Base-by-base conservation (phyloP, 2,797 vertebrate species). In the Cheracebus regulus region DNA sequence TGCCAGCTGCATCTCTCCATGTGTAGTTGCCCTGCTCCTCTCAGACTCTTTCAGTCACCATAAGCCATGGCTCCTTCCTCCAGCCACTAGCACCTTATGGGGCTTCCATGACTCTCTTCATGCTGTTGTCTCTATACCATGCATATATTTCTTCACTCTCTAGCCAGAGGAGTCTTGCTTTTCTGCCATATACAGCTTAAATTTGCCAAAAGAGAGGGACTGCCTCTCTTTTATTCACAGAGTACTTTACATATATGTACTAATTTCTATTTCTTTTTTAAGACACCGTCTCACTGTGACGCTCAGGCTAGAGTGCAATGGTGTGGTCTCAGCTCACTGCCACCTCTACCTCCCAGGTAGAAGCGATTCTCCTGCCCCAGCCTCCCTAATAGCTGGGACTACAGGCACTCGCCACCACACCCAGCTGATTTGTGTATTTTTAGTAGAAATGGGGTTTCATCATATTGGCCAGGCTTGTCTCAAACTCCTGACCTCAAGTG, bases 341-440 rank as follows among this genome's bases (percentile, higher is more conserved):
- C 13, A 30, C 28, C 28, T 61, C 58, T 13, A 30, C 58, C 58
- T 61, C 12, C 12, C 26, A 30, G 26, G 26, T 61, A 61, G 5
- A 30, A 30, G 28, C 1, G 11, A 14, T 30, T 30, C 26, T 61
- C 26, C 26, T 30, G 28, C 58, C 58, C 58, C 58, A 61, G 58
- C 19, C 19, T 55, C 52, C 52, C 20, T 28, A 30, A 26, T 61
- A 61, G 58, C 12, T 61, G 58, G 58, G 28, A 61, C 58, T 61
- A 6, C 28, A 61, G 26, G 28, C 58, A 61, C 0, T 0, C 0
- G 5, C 12, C 11, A 4, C 5, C 58, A 61, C 6, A 12, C 58
- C 58, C 28, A 5, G 58, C 12, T 61, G 30, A 61, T 61, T 61
- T 61, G 28, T 61, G 28, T 6, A 61, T 61, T 61, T 61, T 61